phyloP scores from a whole-genome alignment of 2,888 invertebrate species.

The Dryocosmus kuriphilus region DNA sequence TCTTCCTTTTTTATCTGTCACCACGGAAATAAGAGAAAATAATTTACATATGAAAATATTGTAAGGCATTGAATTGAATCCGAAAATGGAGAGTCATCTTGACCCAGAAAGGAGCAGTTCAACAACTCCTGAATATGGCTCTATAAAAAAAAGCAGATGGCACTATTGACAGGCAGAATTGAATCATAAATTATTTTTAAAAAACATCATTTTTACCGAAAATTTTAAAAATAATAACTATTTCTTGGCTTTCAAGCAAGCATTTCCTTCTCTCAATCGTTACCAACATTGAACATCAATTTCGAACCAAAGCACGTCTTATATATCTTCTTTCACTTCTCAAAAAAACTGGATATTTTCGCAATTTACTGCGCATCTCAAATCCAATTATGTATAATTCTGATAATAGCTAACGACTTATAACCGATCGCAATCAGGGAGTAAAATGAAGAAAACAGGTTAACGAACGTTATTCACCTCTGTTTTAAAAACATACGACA shows the following conservation, averaged over 20 bases:
- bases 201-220: not conserved
- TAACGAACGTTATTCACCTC: constrained; percentile 22
- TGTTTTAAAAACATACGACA: constrained; percentile 18
- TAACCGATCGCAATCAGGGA: constrained; percentile 33
- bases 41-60: constrained; percentile 22
- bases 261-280: not conserved
- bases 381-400: constrained; percentile 40
- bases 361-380: constrained; percentile 20
- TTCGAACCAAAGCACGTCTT: not conserved
- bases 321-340: not conserved
- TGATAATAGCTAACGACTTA: constrained; percentile 34
- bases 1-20: not conserved
- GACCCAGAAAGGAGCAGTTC: not conserved
- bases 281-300: not conserved
- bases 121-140: not conserved
- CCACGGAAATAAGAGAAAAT: not conserved
- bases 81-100: constrained; percentile 12
- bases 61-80: not conserved
- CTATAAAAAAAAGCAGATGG: not conserved
- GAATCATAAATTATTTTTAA: not conserved
- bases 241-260: not conserved
- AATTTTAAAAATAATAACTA: not conserved
- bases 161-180: not conserved
- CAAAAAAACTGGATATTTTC: constrained; percentile 18
- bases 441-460: constrained; percentile 38